Evolutionary conservation across 2,797 vertebrate species (phyloP).

Genomic region (Scomberomorus guttatus): DNA sequence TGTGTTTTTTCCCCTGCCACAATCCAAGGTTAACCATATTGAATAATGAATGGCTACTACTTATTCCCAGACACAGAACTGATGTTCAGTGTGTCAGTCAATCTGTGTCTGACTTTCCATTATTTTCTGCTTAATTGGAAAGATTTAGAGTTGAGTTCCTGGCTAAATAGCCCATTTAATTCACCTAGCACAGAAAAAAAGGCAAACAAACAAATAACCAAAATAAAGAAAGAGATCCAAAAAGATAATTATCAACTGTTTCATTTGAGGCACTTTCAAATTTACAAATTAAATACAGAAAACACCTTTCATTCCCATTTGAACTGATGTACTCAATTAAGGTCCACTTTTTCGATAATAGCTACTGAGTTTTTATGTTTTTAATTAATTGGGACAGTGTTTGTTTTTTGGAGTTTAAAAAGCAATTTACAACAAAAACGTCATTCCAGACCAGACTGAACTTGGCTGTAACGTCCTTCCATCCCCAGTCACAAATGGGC

Average conservation of each 20-base stretch:
- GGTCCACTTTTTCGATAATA: constrained; percentile 52
- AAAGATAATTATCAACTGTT: constrained; percentile 64
- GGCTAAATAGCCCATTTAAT: constrained; percentile 61
- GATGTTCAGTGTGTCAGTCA: constrained; percentile 59
- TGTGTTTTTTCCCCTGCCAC: constrained; percentile 41
- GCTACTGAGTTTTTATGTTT: background rate
- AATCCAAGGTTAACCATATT: constrained; percentile 63
- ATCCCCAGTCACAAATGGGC: constrained; percentile 14
- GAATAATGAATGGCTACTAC: constrained; percentile 67
- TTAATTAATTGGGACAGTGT: constrained; percentile 19
- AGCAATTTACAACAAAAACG: constrained; percentile 27
- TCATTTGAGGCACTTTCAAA: constrained; percentile 60
- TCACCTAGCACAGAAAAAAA: constrained; percentile 69
- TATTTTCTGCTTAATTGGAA: constrained; percentile 68
- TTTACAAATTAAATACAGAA: constrained; percentile 55
- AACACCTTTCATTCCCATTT: constrained; percentile 38
- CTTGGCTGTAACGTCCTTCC: background rate
- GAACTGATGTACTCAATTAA: constrained; percentile 54
- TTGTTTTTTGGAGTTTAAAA: constrained; percentile 24
- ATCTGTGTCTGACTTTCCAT: constrained; percentile 58
- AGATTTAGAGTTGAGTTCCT: constrained; percentile 57
- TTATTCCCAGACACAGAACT: constrained; percentile 44
- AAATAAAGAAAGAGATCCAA: constrained; percentile 11
- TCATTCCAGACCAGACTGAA: constrained; percentile 6
- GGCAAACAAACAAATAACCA: constrained; percentile 71